Evolutionary conservation across 2,797 vertebrate species (phyloP).

Genomic region (Ciconia nigra): DNA sequence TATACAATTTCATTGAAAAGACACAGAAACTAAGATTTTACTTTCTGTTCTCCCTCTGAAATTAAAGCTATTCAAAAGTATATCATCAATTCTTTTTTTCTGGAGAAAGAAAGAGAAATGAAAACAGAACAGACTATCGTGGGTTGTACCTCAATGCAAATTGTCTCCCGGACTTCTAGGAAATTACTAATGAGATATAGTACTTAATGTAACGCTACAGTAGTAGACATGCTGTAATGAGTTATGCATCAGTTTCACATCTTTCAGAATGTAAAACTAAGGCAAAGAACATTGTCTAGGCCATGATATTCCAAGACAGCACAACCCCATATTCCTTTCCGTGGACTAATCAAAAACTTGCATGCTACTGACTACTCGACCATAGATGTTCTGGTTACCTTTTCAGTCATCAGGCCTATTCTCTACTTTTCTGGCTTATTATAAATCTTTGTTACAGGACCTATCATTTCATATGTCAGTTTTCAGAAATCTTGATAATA

Average conservation of each 20-base stretch:
- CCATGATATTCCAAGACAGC: background rate
- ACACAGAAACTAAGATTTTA: background rate
- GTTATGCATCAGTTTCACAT: background rate
- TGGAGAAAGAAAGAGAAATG: background rate
- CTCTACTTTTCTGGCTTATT: background rate
- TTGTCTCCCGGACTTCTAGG: background rate
- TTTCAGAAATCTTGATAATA: background rate
- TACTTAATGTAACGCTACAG: background rate
- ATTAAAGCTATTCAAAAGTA: background rate
- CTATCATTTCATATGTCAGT: background rate
- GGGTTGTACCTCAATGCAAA: background rate
- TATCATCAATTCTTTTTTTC: background rate
- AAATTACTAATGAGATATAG: background rate
- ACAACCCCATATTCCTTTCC: background rate
- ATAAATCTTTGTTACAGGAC: background rate
- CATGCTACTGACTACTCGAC: background rate
- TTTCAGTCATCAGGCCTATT: background rate
- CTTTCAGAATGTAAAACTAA: background rate
- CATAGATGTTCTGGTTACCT: background rate
- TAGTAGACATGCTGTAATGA: background rate
- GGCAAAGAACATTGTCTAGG: background rate
- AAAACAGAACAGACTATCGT: background rate
- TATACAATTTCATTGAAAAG: background rate
- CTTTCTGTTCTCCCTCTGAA: background rate
- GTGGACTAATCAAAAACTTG: background rate